A percentile compares a stretch with the other conserved stretches of the same genome.
phyloP scores from a whole-genome alignment of 2,888 invertebrate genomes.

The Drosophila sordidapex region DNA sequence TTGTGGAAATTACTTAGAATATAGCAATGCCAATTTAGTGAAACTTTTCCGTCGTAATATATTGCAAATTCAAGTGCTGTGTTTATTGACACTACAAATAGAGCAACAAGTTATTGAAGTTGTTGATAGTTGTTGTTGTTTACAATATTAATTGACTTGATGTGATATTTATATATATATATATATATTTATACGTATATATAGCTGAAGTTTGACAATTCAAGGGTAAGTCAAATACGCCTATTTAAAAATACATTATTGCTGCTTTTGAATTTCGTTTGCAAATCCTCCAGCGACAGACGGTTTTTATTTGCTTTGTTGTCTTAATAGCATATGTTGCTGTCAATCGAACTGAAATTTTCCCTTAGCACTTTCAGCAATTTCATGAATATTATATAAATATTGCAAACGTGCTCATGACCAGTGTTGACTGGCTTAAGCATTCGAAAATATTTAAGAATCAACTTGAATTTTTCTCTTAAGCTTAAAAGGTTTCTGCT shows the following conservation, averaged over 20 bases:
- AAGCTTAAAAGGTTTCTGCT: background rate
- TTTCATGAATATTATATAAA: conserved; percentile 24
- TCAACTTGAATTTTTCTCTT: background rate
- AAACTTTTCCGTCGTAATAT: conserved; percentile 22
- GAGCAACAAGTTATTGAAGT: background rate
- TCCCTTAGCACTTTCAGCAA: background rate
- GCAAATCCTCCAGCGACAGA: background rate
- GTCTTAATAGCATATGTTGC: conserved; percentile 6
- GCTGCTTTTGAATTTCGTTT: background rate
- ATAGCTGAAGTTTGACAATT: conserved; percentile 1
- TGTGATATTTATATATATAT: conserved; percentile 11
- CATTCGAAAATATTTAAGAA: background rate
- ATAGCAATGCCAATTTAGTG: background rate
- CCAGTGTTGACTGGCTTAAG: conserved; percentile 16
- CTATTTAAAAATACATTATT: background rate
- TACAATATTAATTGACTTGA: background rate
- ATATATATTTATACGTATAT: background rate
- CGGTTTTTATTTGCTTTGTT: background rate
- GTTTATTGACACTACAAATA: conserved; percentile 8
- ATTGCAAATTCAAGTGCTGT: conserved; percentile 19
- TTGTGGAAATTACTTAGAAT: background rate
- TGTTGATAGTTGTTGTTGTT: background rate
- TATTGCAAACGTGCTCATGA: conserved; percentile 33
- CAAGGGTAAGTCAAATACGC: conserved; percentile 21
- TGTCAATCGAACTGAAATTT: conserved; percentile 2